Evolutionary conservation across 92 coral and sea anemone genomes (phyloP).

Genomic region (Bergia sp.): DNA sequence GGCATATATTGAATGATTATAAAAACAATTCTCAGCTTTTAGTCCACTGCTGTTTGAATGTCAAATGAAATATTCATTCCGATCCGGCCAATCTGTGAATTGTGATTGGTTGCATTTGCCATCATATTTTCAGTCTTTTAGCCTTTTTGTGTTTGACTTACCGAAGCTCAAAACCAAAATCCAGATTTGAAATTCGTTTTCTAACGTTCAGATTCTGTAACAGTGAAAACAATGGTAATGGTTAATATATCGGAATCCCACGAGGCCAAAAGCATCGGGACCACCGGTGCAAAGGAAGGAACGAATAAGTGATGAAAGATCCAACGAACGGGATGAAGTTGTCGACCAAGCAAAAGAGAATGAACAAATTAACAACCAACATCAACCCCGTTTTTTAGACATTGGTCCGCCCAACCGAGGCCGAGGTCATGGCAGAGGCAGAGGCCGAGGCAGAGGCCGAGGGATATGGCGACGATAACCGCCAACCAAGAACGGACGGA

Average conservation of each 20-base stretch:
- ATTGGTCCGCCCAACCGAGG: not conserved
- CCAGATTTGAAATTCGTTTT: no score
- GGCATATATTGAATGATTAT: no score
- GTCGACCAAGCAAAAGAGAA: not conserved
- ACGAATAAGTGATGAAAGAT: slow-evolving; percentile 1
- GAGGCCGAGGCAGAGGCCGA: slow-evolving; percentile 9
- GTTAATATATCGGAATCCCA: not conserved
- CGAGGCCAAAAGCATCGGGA: slow-evolving; percentile 1
- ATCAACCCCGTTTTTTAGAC: slow-evolving; percentile 5
- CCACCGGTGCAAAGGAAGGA: slow-evolving; percentile 4
- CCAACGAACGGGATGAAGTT: not conserved
- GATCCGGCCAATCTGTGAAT: no score
- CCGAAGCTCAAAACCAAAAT: no score
- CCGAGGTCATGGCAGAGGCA: slow-evolving; percentile 6
- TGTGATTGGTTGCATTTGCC: no score
- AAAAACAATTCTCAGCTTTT: no score
- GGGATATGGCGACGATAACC: slow-evolving; percentile 28
- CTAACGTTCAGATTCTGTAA: no score
- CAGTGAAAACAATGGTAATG: no score
- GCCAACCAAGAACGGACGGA: slow-evolving; percentile 20
- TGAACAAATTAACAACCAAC: not conserved
- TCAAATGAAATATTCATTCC: no score
- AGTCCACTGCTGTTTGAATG: no score
- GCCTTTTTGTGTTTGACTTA: no score
- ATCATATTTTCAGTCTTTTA: no score